These are phyloP conservation scores for Eupsilia transversa DNA, from an alignment of 2,888 invertebrate species.

Conservation along the genomic window DNA sequence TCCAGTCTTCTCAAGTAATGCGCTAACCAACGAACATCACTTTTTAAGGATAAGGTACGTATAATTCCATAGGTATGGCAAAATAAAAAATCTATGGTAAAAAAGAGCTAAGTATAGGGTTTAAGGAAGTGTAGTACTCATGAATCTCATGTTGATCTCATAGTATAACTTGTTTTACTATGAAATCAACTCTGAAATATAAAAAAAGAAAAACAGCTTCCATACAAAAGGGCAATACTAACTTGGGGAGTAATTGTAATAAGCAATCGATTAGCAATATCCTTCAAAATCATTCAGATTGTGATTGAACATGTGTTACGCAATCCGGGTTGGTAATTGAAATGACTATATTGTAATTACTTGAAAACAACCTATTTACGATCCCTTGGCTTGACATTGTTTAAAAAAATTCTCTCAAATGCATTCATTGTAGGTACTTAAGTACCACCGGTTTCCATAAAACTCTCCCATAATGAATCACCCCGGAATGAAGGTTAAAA, in stretches of 20 bases:
- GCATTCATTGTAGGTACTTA: not conserved
- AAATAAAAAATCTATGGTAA: not conserved
- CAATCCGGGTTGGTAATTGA: not conserved
- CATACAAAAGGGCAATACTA: not conserved
- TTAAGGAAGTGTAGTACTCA: not conserved
- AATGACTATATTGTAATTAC: not conserved
- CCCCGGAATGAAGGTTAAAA: conserved; percentile 28
- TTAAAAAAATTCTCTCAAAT: not conserved
- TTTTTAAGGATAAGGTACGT: too few species aligned
- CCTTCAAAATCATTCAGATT: too few species aligned
- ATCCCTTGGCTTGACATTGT: not conserved
- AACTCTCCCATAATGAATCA: conserved; percentile 24
- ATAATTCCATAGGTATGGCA: not conserved
- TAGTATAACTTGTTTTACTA: too few species aligned
- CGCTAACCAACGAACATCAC: not conserved
- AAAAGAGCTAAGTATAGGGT: not conserved
- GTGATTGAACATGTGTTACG: too few species aligned
- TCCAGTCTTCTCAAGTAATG: too few species aligned
- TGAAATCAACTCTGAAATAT: not conserved
- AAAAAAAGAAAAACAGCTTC: not conserved
- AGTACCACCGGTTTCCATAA: not conserved
- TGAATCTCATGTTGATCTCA: too few species aligned
- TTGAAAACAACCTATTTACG: not conserved
- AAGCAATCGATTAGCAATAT: too few species aligned
- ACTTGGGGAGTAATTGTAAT: too few species aligned